These are phyloP conservation scores for Zingel zingel DNA, from an alignment of 2,113 vertebrate species.

Conservation along the genomic window DNA sequence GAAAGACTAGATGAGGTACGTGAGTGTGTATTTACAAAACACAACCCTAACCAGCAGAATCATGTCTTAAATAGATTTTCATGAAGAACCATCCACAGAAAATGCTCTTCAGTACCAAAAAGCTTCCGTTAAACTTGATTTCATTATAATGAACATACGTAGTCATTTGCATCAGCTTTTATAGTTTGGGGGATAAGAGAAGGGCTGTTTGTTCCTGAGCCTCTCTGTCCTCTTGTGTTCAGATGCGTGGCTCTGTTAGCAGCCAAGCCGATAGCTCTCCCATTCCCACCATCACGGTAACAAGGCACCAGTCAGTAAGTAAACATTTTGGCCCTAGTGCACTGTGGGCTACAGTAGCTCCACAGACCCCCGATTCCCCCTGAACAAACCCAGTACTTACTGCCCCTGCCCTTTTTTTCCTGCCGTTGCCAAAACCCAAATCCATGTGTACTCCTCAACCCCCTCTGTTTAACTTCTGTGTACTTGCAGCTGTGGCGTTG, in stretches of 20 bases:
- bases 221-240: constrained; percentile 85
- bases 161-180: constrained; percentile 22
- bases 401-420: constrained; percentile 42
- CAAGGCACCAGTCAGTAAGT: constrained; percentile 85
- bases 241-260: constrained; percentile 84
- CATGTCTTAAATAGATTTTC: constrained; percentile 25
- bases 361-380: constrained; percentile 38
- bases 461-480: constrained; percentile 63
- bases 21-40: background rate
- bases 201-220: constrained; percentile 68
- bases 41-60: constrained; percentile 5
- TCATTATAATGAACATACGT: background rate
- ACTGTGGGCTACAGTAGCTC: constrained; percentile 56
- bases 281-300: constrained; percentile 85
- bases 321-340: constrained; percentile 68
- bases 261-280: constrained; percentile 79
- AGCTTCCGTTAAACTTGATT: constrained; percentile 10
- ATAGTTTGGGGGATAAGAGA: constrained; percentile 41
- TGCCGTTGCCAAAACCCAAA: constrained; percentile 52
- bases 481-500: constrained; percentile 61
- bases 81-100: background rate
- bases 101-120: constrained; percentile 15
- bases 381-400: constrained; percentile 61
- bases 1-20: constrained; percentile 89
- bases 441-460: constrained; percentile 54